These are phyloP conservation scores for Camponotus pennsylvanicus DNA, from an alignment of 1,140 invertebrate genomes.

Conservation along the genomic window DNA sequence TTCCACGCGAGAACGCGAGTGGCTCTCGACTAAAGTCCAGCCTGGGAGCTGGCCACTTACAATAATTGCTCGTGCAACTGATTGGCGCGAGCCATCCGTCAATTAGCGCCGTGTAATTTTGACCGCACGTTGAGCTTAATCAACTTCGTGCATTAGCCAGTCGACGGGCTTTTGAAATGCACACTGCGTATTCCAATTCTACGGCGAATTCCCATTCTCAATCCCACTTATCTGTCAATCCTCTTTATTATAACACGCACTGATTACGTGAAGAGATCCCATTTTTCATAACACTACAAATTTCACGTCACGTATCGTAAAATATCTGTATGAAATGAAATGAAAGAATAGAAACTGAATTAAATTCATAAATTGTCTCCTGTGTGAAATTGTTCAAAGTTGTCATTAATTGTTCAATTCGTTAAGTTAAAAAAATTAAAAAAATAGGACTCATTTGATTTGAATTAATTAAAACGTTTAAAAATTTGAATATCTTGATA, in stretches of 20 bases:
- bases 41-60: conserved; percentile 62
- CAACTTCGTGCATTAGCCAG: conserved; percentile 72
- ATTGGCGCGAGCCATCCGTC: conserved; percentile 73
- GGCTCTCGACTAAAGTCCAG: conserved; percentile 51
- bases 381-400: not conserved
- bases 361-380: no score
- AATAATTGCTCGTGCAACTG: conserved; percentile 74
- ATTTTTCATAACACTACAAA: conserved; percentile 28
- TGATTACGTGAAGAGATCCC: conserved; percentile 26
- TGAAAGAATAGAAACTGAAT: no score
- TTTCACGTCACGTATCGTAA: conserved; percentile 22
- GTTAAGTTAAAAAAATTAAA: not conserved
- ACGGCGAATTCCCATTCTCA: conserved; percentile 36
- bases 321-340: not conserved
- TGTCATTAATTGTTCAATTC: not conserved
- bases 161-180: conserved; percentile 53
- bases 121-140: conserved; percentile 74
- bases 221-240: not conserved
- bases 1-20: conserved; percentile 50
- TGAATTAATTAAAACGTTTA: not conserved
- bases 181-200: not conserved
- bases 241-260: conserved; percentile 38
- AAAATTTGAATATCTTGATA: no score
- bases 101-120: conserved; percentile 76
- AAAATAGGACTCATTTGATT: not conserved